Conservation (phyloP, 2,797 vertebrate genomes). For the Lepus townsendii region DNA sequence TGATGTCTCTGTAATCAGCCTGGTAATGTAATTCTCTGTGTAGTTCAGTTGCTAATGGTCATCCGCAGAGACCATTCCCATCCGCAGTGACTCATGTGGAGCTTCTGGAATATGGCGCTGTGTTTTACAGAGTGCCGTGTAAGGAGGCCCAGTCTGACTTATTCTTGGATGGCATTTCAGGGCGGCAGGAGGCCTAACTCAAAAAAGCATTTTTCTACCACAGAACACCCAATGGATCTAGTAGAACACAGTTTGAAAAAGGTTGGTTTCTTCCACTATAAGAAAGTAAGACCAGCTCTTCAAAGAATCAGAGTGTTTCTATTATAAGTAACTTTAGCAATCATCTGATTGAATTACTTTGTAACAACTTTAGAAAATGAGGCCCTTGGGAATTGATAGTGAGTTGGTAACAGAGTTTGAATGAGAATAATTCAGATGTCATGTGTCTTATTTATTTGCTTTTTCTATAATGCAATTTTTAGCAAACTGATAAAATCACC, state of each 20-base stretch:
- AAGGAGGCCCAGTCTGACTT: neutral
- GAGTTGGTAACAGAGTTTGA: neutral
- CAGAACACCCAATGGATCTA: conserved; percentile 25
- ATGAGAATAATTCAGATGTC: conserved; percentile 10
- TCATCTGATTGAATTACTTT: conserved; percentile 26
- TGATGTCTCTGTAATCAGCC: conserved; percentile 71
- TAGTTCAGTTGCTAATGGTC: conserved; percentile 56
- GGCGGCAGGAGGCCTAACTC: conserved; percentile 9
- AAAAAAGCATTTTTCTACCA: neutral
- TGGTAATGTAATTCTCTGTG: conserved; percentile 74
- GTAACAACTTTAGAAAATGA: conserved; percentile 1
- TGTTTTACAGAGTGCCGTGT: conserved; percentile 35
- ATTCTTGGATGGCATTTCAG: conserved; percentile 8
- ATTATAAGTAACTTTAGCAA: conserved; percentile 13
- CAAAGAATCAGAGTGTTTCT: neutral
- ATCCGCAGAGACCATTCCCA: conserved; percentile 40
- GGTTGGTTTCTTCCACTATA: conserved; percentile 7
- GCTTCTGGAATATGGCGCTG: conserved; percentile 54
- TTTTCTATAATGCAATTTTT: conserved; percentile 23
- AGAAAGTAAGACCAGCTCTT: conserved; percentile 25
- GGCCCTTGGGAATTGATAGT: neutral
- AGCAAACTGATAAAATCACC: conserved; percentile 30
- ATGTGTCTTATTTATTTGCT: neutral
- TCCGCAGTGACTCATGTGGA: conserved; percentile 59
- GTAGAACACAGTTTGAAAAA: conserved; percentile 12